Evolutionary conservation across 2,797 vertebrate species (phyloP).

Genomic region (Halcyon chelicuti): DNA sequence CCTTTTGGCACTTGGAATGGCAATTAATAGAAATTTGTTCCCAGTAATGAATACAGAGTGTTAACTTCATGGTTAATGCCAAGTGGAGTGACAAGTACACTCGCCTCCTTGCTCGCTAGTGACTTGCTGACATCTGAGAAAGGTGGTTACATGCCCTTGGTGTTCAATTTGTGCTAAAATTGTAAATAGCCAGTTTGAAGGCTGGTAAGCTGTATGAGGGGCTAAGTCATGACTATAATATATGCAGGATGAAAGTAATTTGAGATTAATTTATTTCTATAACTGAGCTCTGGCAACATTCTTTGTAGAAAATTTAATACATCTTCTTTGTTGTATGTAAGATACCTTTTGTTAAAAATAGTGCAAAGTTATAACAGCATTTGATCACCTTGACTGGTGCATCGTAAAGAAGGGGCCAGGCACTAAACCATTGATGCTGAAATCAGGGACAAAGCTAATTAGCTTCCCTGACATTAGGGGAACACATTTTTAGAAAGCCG

Average conservation of each 20-base stretch:
- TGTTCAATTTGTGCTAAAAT: neutral
- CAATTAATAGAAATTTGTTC: neutral
- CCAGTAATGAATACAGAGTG: neutral
- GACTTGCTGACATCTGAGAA: neutral
- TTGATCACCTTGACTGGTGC: neutral
- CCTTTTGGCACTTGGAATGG: neutral
- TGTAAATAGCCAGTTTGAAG: neutral
- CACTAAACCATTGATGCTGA: neutral
- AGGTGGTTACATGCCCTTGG: neutral
- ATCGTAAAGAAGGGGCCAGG: neutral
- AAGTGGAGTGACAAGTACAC: neutral
- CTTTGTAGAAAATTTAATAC: slow-evolving; percentile 40
- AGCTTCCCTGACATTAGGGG: neutral
- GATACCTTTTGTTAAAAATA: slow-evolving; percentile 38
- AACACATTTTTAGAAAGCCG: slow-evolving; percentile 19
- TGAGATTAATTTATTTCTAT: neutral
- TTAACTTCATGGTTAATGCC: neutral
- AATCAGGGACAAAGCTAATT: neutral
- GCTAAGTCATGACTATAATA: neutral
- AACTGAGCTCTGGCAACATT: neutral
- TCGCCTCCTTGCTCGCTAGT: neutral
- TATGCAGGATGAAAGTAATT: neutral
- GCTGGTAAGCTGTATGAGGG: neutral
- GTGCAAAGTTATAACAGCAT: slow-evolving; percentile 22
- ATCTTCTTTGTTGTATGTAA: neutral